phyloP scores from a whole-genome alignment of 2,888 invertebrate species.

The Ariolimax columbianus region DNA sequence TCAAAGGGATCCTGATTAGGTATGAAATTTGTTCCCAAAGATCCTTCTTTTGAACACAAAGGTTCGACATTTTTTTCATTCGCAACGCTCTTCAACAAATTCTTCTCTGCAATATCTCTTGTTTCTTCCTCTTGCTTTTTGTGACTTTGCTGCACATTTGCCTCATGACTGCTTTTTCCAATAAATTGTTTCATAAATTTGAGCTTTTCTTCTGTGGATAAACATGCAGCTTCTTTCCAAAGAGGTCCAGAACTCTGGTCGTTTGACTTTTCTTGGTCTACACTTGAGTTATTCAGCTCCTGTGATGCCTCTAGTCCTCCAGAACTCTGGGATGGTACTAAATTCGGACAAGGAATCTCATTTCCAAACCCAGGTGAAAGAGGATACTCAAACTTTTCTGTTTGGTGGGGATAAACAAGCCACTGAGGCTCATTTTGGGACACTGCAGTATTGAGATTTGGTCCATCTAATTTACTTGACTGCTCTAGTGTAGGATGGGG shows the following conservation, averaged over 20 bases:
- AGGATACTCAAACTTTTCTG: not conserved
- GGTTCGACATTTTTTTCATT: constrained; percentile 7
- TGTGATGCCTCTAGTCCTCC: not conserved
- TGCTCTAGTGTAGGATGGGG: constrained; percentile 20
- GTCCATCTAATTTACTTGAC: not conserved
- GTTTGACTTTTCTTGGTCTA: not conserved
- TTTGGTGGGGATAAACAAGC: constrained; percentile 35
- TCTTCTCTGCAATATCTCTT: not conserved
- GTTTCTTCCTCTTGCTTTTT: not conserved
- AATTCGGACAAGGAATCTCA: not conserved
- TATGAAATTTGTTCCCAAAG: constrained; percentile 35
- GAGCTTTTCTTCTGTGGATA: constrained; percentile 19
- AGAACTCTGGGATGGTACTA: not conserved
- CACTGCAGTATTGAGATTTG: not conserved
- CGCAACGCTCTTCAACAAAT: not conserved
- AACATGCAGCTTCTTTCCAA: constrained; percentile 15
- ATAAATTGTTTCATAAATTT: constrained; percentile 20
- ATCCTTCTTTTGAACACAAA: constrained; percentile 28
- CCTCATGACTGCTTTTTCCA: not conserved
- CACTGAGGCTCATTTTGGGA: not conserved
- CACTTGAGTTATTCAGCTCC: constrained; percentile 1
- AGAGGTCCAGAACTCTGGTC: not conserved
- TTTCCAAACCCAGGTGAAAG: not conserved
- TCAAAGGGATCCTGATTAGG: constrained; percentile 47
- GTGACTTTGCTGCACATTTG: no score